Base-by-base conservation (phyloP, 2,797 vertebrate species). In the Diplodus puntazzo region DNA sequence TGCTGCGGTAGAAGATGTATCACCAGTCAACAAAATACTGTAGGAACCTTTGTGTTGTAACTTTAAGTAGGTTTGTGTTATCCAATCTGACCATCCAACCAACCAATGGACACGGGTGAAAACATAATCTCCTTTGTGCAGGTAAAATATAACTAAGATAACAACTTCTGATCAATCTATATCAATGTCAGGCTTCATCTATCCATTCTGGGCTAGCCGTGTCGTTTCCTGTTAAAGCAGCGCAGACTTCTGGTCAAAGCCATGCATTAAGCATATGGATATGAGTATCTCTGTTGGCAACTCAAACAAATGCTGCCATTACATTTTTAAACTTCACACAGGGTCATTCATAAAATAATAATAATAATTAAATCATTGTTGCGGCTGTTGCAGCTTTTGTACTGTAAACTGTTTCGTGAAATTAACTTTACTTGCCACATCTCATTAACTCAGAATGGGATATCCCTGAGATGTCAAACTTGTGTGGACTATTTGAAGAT, bases 1-100 rank as follows among this genome's bases (percentile, higher is more conserved):
- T 58, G 25, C 39, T 46, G 25, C 20, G 39, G 9, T 48, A 39
- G 69, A 43, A 61, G 17, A 77, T 48, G 18, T n/a, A 52, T 48
- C 17, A 23, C 43, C 62, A 70, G 69, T 73, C 59, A 80, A 50
- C 74, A 11, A 23, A 60, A 48, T 61, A 11, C 42, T 68, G 55
- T 13, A 54, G 55, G n/a, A 69, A 50, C 30, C 46, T 18, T 17
- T 49, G 72, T 50, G 2, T 64, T 60, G 18, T 39, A 17, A 63
- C 45, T 39, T 11, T 11, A 39, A 39, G 39, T 39, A 39, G 39
- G 39, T 39, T 10, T 39, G 34, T 39, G 34, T 39, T 39, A 39
- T 39, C 34, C 34, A 39, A 39, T 39, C 34, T 10, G 34, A 39
- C 34, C 34, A 39, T 39, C 34, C 39, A 39, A 39, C 39, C 9